Evolutionary conservation across 2,113 vertebrate genomes (phyloP).

Genomic region (Lipophrys pholis): DNA sequence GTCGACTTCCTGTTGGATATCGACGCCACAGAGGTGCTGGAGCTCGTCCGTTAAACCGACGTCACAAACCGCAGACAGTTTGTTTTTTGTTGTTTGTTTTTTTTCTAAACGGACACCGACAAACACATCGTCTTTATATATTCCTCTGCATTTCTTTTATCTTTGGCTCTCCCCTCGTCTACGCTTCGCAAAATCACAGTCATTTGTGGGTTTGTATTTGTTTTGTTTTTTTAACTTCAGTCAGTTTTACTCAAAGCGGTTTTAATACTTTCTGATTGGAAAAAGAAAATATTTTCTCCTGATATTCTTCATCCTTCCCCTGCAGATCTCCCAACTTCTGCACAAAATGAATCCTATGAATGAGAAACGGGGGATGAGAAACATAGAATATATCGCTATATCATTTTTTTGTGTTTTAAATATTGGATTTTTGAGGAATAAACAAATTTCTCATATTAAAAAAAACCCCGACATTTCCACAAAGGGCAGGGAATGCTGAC

Average conservation of each 20-base stretch:
- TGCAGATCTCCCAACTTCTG: constrained; percentile 29
- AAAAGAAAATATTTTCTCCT: constrained; percentile 42
- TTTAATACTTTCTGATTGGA: constrained; percentile 27
- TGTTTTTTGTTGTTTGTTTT: background rate
- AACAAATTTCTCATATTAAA: constrained; percentile 16
- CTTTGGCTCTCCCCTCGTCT: background rate
- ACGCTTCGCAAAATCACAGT: background rate
- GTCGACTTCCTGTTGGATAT: constrained; percentile 60
- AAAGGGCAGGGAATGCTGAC: background rate
- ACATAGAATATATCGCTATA: too few species aligned
- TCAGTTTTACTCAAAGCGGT: constrained; percentile 27
- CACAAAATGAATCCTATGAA: constrained; percentile 37
- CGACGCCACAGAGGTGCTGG: constrained; percentile 41
- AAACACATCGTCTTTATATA: background rate
- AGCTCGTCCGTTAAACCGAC: constrained; percentile 25
- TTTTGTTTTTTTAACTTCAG: constrained; percentile 5
- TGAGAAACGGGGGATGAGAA: background rate
- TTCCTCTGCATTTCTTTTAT: constrained; percentile 6
- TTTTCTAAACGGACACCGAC: constrained; percentile 18
- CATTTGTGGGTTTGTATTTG: constrained; percentile 26
- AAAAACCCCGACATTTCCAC: background rate
- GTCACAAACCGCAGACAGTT: constrained; percentile 21
- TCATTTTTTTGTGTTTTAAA: constrained; percentile 9
- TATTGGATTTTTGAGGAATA: constrained; percentile 25
- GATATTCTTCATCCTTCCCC: constrained; percentile 35